Conservation (phyloP, 37 sponge, comb jelly and placozoan species). For the Chondrosia reniformis region DNA sequence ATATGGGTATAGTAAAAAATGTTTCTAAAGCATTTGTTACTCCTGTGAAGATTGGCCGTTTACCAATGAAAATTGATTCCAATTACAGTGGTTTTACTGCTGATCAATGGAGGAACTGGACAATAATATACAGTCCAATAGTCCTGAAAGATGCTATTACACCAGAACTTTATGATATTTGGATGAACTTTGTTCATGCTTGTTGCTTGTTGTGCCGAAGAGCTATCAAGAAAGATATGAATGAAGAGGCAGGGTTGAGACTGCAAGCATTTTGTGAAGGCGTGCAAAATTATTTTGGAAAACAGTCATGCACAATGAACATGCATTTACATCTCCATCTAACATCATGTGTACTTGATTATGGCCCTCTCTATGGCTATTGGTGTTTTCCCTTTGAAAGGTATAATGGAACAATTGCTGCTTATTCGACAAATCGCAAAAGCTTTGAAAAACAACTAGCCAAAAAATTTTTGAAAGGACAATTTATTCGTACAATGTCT, state of each 20-base stretch:
- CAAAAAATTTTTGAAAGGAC: constrained; percentile 6
- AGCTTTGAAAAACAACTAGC: constrained; percentile 34
- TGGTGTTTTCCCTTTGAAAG: constrained; percentile 57
- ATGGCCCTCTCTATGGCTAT: constrained; percentile 43
- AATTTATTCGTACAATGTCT: too few species aligned
- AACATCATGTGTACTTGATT: constrained; percentile 33
- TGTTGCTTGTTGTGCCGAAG: neutral
- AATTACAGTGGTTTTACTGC: constrained; percentile 31
- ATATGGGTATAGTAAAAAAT: neutral
- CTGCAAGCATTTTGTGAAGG: neutral
- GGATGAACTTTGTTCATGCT: constrained; percentile 4
- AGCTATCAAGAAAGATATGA: neutral
- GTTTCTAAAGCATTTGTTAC: neutral
- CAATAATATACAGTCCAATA: neutral
- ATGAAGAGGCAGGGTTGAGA: neutral
- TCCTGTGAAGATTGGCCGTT: constrained; percentile 21
- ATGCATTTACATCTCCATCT: constrained; percentile 33
- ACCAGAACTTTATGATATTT: neutral
- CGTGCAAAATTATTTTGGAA: neutral
- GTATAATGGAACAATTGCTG: constrained; percentile 44
- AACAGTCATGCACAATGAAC: constrained; percentile 7
- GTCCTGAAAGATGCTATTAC: constrained; percentile 18
- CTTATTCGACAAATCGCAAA: constrained; percentile 46
- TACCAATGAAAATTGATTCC: constrained; percentile 26
- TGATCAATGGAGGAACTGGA: constrained; percentile 51